Evolutionary conservation across 2,888 invertebrate species (phyloP).

Genomic region (Agrotis clavis): DNA sequence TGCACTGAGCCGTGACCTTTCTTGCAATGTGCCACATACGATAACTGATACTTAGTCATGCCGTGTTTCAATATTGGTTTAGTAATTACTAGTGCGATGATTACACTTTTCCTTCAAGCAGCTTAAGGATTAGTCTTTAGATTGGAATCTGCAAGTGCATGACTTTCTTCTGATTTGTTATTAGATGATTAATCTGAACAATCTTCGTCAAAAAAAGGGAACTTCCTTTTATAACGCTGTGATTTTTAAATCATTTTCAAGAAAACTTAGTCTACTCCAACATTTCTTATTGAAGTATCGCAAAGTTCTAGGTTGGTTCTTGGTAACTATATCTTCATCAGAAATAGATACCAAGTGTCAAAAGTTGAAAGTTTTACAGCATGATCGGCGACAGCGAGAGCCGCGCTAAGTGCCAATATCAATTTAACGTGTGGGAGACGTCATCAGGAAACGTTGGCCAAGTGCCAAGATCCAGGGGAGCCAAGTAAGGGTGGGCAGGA

Average conservation of each 20-base stretch:
- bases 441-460: constrained; percentile 80
- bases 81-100: constrained; percentile 43
- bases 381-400: constrained; percentile 74
- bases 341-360: constrained; percentile 53
- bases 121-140: background rate
- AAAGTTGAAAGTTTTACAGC: constrained; percentile 73
- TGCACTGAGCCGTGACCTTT: constrained; percentile 78
- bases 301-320: constrained; percentile 18
- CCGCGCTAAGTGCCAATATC: constrained; percentile 84
- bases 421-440: constrained; percentile 83
- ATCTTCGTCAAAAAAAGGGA: background rate
- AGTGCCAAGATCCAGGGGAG: constrained; percentile 74
- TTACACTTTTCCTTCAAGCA: constrained; percentile 14
- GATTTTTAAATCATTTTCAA: constrained; percentile 9
- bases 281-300: constrained; percentile 17
- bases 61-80: constrained; percentile 51
- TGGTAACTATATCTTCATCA: constrained; percentile 26
- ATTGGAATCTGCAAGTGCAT: background rate
- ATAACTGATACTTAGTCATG: constrained; percentile 63
- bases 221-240: background rate
- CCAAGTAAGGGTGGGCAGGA: constrained; percentile 75
- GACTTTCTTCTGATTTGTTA: background rate
- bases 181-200: background rate
- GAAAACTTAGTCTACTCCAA: constrained; percentile 26
- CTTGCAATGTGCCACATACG: constrained; percentile 64